Evolutionary conservation across 2,797 vertebrate species (phyloP), one percentile per base, ranked within the genome.

Genomic region (Rhinogobio ventralis): DNA sequence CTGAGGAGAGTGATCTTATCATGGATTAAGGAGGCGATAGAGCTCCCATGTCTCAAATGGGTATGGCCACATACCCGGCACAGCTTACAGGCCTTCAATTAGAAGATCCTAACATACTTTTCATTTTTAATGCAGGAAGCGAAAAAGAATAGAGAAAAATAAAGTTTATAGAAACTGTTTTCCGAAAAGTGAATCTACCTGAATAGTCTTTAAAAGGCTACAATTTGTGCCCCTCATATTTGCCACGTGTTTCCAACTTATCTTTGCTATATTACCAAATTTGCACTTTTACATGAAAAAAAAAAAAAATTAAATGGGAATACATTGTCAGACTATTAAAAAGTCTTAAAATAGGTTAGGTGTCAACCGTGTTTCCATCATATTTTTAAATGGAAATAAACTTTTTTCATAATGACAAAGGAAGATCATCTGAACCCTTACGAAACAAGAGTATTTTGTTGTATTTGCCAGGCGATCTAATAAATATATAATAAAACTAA

Each of bases 1-100:
- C 88, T 91, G 90, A 94, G 92, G 92, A 94, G 93, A 93, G 93
- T 92, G 93, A 94, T 93, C 90, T 93, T 95, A 94, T 95, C 94
- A 67, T 86, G 91, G 92, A 95, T 95, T 95, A 95, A 93, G 94
- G 92, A 91, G 90, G 89, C 86, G 92, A 93, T 92, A 92, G 93
- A 92, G 92, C 91, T 93, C 89, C 91, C 89, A 93, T 93, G 30
- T 80, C 92, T 93, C 90, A 94, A 94, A 94, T 93, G 93, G 93
- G 92, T 92, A 93, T 90, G 93, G 92, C 88, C 92, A 90, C 87
- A 90, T 85, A 87, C 87, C 90, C 89, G 74, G 51, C 87, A 88
- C 87, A 88, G 82, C 89, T 91, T 92, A 90, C 89, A 90, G 89
- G n/a, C 67, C 68, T 88, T 89, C 71, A 87, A 66, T 67, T 87